Evolutionary conservation across 92 coral and sea anemone genomes (phyloP), one percentile per base, ranked within the genome.

Genomic region (Zoanthus solanderi): DNA sequence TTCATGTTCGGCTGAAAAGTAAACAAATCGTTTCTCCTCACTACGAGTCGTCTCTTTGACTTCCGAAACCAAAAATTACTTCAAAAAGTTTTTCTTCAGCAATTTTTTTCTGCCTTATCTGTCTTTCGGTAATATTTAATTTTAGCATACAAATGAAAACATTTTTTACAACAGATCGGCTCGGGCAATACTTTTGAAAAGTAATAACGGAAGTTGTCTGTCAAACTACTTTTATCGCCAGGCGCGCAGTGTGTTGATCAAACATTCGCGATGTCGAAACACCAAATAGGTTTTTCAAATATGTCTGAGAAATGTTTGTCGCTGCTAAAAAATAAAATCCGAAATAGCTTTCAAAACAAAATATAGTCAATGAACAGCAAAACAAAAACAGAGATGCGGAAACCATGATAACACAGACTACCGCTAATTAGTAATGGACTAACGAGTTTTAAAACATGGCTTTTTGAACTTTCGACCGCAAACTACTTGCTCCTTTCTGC

Each of bases 1-100:
- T 74, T 74, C 78, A 45, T 42, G 78, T 74, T 74, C 31, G 78
- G 78, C 7, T 12, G 79, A 45, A 75, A 75, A 75, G 79, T 75
- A 75, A 75, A 47, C 79, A 75, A 75, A 15, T 12, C 60, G 79
- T 75, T 75, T 75, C 61, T 75, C 57, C 79, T 16, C 79, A 12
- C 79, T 47, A 75, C 61, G 23, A 75, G 60, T 54, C 60, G 13
- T 54, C 60, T 54, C 60, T 54, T 54, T 54, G 60, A 54, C 60
- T 54, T 54, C 60, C 60, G 60, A 48, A 23, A 17, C 79, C 60
- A 54, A 54, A 45, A 46, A 2, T 37, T 57, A 45, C 48, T 75
- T 69, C 75, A 44, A 69, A 69, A 69, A 37, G 75, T 75, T 75
- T 75, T 75, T 75, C 12, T 75, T 42, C 42, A 69, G 75, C n/a